Base-by-base conservation (phyloP, 2,888 invertebrate genomes). In the Cactoblastis cactorum region DNA sequence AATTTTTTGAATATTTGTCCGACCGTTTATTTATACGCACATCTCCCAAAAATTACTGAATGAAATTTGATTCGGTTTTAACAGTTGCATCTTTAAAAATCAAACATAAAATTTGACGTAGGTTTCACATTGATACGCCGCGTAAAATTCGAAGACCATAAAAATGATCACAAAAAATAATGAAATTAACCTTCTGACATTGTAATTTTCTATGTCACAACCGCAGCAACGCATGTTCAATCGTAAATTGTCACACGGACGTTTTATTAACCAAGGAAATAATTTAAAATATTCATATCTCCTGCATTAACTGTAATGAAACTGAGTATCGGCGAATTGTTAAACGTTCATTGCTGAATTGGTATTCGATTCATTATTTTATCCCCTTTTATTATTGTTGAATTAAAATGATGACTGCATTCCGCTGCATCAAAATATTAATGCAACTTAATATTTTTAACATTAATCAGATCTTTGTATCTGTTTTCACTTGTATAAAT, bases 371-470 rank as follows among this genome's bases (percentile, higher is more conserved):
- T 28, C 28, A 43, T 43, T 43, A 43, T 28, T 28, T 28, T 28
- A 28, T 14, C 28, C 15, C 17, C 28, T 28, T 32, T 43, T 28
- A 43, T 43, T 32, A 28, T n/a, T 4, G 5, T n/a, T 1, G 4
- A 43, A 28, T 43, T 15, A n/a, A 43, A 28, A 17, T 22, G 28
- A 43, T 43, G 17, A 43, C 15, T 43, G 28, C 28, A 43, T 28
- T 43, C 28, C 24, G 14, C 11, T 15, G 15, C 24, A 15, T 32
- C 15, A 17, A 17, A 17, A 37, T 17, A 37, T 37, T 6, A 37
- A 17, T 37, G 48, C 54, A 45, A 43, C 38, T 50, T 28, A 51
- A 48, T 51, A 45, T n/a, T 14, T 28, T 8, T 37, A 15, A 37
- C 17, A 17, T 8, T 37, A 17, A 17, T 37, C 15, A 6, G 37